A percentile compares a stretch with the other conserved stretches of the same genome.
These are phyloP conservation scores for Symphodus melops DNA, from an alignment of 2,113 vertebrate species.

Conservation along the genomic window DNA sequence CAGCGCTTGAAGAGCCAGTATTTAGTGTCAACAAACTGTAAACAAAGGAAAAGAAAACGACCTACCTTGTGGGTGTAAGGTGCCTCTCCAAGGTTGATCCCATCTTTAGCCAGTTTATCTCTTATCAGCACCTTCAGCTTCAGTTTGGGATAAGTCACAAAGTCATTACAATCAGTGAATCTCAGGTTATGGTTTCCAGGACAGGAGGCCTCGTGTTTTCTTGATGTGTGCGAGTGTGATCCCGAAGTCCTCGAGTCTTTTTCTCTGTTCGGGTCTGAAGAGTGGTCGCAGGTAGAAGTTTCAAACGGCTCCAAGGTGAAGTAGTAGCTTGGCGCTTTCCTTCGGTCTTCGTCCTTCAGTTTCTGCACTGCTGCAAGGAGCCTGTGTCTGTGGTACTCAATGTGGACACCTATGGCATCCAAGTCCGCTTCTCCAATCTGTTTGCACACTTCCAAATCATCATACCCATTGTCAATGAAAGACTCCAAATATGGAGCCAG, in stretches of 20 bases:
- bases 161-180: slow-evolving; percentile 77
- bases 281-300: slow-evolving; percentile 49
- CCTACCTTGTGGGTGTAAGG: slow-evolving; percentile 93
- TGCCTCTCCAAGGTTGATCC: slow-evolving; percentile 90
- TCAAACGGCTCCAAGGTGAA: slow-evolving; percentile 93
- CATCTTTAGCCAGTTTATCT: slow-evolving; percentile 94
- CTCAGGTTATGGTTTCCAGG: slow-evolving; percentile 76
- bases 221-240: slow-evolving; percentile 34
- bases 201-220: slow-evolving; percentile 54
- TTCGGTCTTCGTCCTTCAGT: slow-evolving; percentile 86
- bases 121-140: slow-evolving; percentile 96
- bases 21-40: background rate
- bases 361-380: slow-evolving; percentile 89
- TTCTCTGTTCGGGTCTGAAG: slow-evolving; percentile 58
- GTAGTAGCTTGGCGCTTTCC: slow-evolving; percentile 86
- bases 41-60: background rate
- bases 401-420: slow-evolving; percentile 93
- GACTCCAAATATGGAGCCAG: slow-evolving; percentile 93
- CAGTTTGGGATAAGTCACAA: slow-evolving; percentile 89
- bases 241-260: slow-evolving; percentile 33
- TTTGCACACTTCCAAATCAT: slow-evolving; percentile 97
- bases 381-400: slow-evolving; percentile 88
- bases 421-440: slow-evolving; percentile 97
- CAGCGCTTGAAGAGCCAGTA: slow-evolving; percentile 20
- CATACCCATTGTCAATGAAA: slow-evolving; percentile 97